Base-by-base conservation (phyloP, 1,140 invertebrate genomes). In the Drosophila arawakana region DNA sequence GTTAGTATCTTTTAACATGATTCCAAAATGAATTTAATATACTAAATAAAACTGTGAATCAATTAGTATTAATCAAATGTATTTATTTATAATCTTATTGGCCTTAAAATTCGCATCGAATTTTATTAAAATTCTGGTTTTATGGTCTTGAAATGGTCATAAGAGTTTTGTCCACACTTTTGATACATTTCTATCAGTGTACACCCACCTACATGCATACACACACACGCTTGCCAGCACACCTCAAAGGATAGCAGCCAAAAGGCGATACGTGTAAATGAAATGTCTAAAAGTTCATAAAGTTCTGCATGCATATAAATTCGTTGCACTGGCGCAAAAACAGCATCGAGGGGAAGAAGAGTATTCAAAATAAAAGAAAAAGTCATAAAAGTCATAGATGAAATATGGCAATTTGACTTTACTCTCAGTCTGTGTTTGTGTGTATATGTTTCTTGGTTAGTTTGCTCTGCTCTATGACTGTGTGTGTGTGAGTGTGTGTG, bases 361-460 rank as follows among this genome's bases (percentile, higher is more conserved):
- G 52, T 52, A 35, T 43, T 62, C 18, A 11, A 65, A 84, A 84
- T 80, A 78, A 81, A 86, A 71, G 72, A 67, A 80, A 82, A 78
- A 78, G 77, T 81, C 80, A 76, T 88, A 88, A 88, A 88, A 86
- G 83, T 88, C 83, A 73, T 83, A 78, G 70, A 89, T 88, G 83
- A 88, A 84, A 88, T 88, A 88, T 88, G 84, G 80, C 84, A 78
- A 89, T 88, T 89, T 83, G 84, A 71, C 83, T 88, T 76, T 70
- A 43, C 59, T 59, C 59, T 57, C 15, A 3, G 15, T 57, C 54
- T 37, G 10, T 30, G 50, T 39, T 35, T 39, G 30, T 10, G 18
- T 25, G 18, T 49, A n/a, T 44, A n/a, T 55, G 8, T 55, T 8
- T 55, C 2, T 47, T 52, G 44, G 35, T 55, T 34, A 39, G 41